These are phyloP conservation scores for Anableps anableps DNA, from an alignment of 2,797 vertebrate genomes.

Conservation along the genomic window DNA sequence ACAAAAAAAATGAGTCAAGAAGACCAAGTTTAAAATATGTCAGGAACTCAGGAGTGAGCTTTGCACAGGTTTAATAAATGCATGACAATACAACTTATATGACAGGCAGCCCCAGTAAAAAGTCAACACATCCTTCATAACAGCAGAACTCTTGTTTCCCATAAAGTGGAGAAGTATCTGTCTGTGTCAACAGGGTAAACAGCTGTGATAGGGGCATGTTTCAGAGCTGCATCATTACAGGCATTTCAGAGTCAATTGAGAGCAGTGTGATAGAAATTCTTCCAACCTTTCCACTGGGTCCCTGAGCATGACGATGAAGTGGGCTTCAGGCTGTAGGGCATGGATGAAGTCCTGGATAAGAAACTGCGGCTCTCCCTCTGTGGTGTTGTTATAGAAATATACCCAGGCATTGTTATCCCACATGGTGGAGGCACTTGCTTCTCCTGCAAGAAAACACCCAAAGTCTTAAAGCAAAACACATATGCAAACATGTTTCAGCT, in stretches of 20 bases:
- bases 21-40: conserved; percentile 2
- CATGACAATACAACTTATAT: conserved; percentile 25
- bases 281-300: conserved; percentile 94
- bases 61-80: conserved; percentile 21
- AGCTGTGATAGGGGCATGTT: conserved; percentile 15
- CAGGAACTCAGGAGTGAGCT: conserved; percentile 16
- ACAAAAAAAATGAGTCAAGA: conserved; percentile 11
- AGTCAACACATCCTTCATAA: conserved; percentile 9
- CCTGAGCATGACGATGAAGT: conserved; percentile 94
- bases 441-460: conserved; percentile 81
- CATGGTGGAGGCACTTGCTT: conserved; percentile 98
- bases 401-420: conserved; percentile 98
- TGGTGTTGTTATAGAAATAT: conserved; percentile 91
- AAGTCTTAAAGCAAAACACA: conserved; percentile 11
- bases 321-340: conserved; percentile 90
- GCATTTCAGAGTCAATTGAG: neutral
- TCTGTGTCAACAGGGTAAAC: conserved; percentile 41
- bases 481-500: neutral
- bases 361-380: conserved; percentile 90
- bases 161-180: conserved; percentile 30
- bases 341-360: conserved; percentile 96
- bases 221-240: conserved; percentile 6
- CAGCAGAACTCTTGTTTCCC: conserved; percentile 43
- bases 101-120: conserved; percentile 28
- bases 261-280: neutral